phyloP scores from a whole-genome alignment of 2,113 vertebrate species.

The Nannobrachium achirus region DNA sequence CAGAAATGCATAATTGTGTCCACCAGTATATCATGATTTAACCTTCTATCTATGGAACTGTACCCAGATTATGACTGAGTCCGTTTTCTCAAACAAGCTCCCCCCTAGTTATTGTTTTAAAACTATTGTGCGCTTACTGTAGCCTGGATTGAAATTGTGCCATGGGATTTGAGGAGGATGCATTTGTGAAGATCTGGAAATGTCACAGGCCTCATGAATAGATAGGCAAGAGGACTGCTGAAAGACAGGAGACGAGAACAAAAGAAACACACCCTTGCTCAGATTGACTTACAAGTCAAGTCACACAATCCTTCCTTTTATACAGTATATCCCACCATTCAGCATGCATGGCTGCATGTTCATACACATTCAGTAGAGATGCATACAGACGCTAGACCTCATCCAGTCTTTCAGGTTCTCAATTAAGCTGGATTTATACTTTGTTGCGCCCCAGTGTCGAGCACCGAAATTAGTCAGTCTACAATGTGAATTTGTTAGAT shows the following conservation, averaged over 20 bases:
- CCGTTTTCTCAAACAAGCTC: not conserved
- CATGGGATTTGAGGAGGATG: not conserved
- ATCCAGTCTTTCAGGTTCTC: not conserved
- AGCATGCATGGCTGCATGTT: not conserved
- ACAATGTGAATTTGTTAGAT: too few relatives aligned
- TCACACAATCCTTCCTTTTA: not conserved
- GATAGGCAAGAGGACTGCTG: not conserved
- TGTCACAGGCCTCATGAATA: too few relatives aligned
- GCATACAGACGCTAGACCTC: not conserved
- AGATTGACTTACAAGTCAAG: conserved; percentile 5
- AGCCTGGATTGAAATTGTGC: not conserved
- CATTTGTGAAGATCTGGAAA: not conserved
- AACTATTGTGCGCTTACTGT: not conserved
- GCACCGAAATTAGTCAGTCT: too few relatives aligned
- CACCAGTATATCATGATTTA: too few relatives aligned
- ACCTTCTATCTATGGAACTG: too few relatives aligned
- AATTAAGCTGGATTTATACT: too few relatives aligned
- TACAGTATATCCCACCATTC: not conserved
- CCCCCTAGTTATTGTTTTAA: not conserved
- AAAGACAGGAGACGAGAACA: not conserved
- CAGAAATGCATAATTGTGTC: not conserved
- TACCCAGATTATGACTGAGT: not conserved
- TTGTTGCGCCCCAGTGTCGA: too few relatives aligned
- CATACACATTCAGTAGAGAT: not conserved
- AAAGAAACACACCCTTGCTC: not conserved